Percentiles rank a stretch among this genome's conserved stretches.
phyloP scores from a whole-genome alignment of 2,113 vertebrate genomes.

The pig (Sus scrofa) region DNA sequence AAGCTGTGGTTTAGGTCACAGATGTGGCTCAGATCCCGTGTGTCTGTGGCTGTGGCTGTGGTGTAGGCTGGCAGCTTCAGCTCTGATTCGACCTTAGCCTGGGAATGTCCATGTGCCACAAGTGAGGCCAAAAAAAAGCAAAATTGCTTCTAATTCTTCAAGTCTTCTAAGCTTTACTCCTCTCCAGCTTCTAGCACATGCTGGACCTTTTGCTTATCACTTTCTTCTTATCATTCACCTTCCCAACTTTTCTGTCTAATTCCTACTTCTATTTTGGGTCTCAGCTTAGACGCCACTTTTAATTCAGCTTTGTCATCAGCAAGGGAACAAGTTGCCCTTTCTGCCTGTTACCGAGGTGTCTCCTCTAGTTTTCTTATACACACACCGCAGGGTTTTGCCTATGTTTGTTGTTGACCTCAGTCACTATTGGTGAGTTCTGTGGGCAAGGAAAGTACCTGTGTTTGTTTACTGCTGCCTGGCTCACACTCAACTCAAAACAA shows the following conservation, averaged over 20 bases:
- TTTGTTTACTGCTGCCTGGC: not conserved
- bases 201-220: not conserved
- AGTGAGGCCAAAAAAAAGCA: no score
- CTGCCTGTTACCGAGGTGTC: not conserved
- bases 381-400: not conserved
- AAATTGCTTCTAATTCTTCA: not conserved
- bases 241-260: not conserved
- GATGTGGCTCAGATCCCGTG: no score
- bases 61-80: no score
- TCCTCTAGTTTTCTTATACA: not conserved
- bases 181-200: not conserved
- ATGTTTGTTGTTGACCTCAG: not conserved
- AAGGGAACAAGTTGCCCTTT: not conserved
- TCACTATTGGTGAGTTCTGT: not conserved
- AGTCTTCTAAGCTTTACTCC: not conserved
- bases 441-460: not conserved
- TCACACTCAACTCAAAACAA: not conserved
- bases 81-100: no score
- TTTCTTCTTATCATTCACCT: not conserved
- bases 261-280: not conserved
- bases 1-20: no score
- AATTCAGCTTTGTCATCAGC: not conserved
- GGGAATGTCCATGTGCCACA: no score
- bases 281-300: not conserved
- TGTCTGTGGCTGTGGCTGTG: no score